Evolutionary conservation across 2,113 vertebrate genomes (phyloP).

Genomic region (Sus scrofa): T2T-Sscrofa CM000826.6:36055501-36056000

Average conservation of each 20-base stretch:
- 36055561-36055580: slow-evolving; percentile 42
- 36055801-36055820: background rate
- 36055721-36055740: background rate
- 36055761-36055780: slow-evolving; percentile 2
- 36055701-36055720: background rate
- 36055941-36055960: slow-evolving; percentile 47
- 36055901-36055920: background rate
- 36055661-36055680: slow-evolving; percentile 33
- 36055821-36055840: background rate
- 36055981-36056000: background rate
- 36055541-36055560: slow-evolving; percentile 26
- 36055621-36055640: background rate
- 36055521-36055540: background rate
- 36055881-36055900: background rate
- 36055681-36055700: background rate
- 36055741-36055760: background rate
- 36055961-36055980: background rate
- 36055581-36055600: background rate
- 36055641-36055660: slow-evolving; percentile 69
- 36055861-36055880: background rate
- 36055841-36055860: background rate
- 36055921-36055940: slow-evolving; percentile 9
- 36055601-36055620: background rate
- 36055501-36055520: background rate
- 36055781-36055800: slow-evolving; percentile 15